phyloP scores from a whole-genome alignment of 2,888 invertebrate species.

The Noctua comes region DNA sequence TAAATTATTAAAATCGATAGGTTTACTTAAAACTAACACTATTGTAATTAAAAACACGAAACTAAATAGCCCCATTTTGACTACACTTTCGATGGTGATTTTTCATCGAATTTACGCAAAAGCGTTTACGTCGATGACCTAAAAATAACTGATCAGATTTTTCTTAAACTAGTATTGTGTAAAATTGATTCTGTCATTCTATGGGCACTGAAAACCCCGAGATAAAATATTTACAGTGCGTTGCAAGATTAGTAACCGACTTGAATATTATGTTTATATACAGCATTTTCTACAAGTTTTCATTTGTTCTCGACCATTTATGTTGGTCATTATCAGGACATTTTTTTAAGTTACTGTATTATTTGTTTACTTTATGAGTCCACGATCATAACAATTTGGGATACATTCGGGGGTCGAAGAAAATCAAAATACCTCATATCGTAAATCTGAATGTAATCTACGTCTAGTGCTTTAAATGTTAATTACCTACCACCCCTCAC shows the following conservation, averaged over 20 bases:
- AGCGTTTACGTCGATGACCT: constrained; percentile 58
- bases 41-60: constrained; percentile 61
- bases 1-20: constrained; percentile 57
- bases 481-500: background rate
- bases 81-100: constrained; percentile 31
- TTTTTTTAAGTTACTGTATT: background rate
- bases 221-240: constrained; percentile 52
- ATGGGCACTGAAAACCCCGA: constrained; percentile 19
- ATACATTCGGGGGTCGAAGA: background rate
- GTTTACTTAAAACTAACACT: constrained; percentile 64
- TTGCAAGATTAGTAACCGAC: constrained; percentile 22
- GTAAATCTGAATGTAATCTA: background rate
- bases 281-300: background rate
- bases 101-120: constrained; percentile 59
- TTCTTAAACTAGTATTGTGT: constrained; percentile 13
- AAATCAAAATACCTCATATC: background rate
- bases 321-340: background rate
- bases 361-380: background rate
- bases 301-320: background rate
- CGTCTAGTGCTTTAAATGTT: background rate
- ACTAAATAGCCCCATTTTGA: constrained; percentile 65
- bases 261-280: background rate
- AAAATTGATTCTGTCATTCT: constrained; percentile 15
- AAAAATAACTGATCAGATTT: constrained; percentile 47
- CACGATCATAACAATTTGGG: too few relatives aligned